These are phyloP conservation scores for Drosophila ogumai DNA, from an alignment of 1,140 invertebrate species.

Conservation along the genomic window DNA sequence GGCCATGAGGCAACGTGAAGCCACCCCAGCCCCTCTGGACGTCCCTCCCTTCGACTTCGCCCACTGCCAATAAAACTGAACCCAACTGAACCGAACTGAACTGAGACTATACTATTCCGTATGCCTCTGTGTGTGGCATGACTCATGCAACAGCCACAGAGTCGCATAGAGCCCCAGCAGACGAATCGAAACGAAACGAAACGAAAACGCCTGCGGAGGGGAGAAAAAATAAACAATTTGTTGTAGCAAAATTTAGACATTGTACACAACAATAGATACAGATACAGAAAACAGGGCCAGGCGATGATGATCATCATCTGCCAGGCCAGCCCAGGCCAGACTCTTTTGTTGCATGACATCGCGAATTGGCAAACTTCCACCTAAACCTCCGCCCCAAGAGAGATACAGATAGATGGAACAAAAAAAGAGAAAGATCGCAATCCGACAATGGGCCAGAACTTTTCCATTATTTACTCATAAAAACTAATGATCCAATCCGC, in stretches of 20 bases:
- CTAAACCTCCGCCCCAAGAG: slow-evolving; percentile 1
- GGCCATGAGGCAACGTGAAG: slow-evolving; percentile 42
- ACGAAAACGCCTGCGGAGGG: slow-evolving; percentile 41
- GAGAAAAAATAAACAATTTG: slow-evolving; percentile 72
- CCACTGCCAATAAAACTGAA: slow-evolving; percentile 81
- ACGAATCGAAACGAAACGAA: slow-evolving; percentile 69
- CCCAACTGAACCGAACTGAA: slow-evolving; percentile 77
- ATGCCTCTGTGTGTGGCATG: slow-evolving; percentile 62
- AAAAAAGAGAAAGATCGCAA: slow-evolving; percentile 25
- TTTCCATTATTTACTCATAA: slow-evolving; percentile 57
- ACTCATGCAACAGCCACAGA: slow-evolving; percentile 76
- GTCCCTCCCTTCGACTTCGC: slow-evolving; percentile 35
- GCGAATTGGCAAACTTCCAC: slow-evolving; percentile 68
- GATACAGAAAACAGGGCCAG: slow-evolving; percentile 65
- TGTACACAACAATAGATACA: slow-evolving; percentile 50
- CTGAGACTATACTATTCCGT: slow-evolving; percentile 46
- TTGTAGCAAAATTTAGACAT: slow-evolving; percentile 80
- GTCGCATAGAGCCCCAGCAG: slow-evolving; percentile 44
- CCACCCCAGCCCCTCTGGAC: slow-evolving; percentile 28
- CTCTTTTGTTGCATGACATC: slow-evolving; percentile 81
- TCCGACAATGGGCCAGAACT: slow-evolving; percentile 52
- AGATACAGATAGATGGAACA: background rate
- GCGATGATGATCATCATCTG: slow-evolving; percentile 19
- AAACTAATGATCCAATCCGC: slow-evolving; percentile 56
- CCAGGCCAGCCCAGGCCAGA: slow-evolving; percentile 31